These are phyloP conservation scores for Drosophila lacteicornis DNA, from an alignment of 1,140 invertebrate genomes.

Conservation along the genomic window DNA sequence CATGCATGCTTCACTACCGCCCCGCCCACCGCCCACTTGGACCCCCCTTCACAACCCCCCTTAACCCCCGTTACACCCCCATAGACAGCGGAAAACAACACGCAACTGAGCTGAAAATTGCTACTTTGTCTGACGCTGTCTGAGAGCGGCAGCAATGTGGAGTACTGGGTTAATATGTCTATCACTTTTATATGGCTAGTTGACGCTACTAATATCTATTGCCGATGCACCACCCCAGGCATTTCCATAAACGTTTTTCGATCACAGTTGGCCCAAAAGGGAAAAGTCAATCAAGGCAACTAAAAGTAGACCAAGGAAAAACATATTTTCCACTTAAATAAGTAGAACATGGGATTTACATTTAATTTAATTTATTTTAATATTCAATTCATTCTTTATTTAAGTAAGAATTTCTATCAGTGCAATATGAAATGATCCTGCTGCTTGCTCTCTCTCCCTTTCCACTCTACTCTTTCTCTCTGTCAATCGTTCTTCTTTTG, in stretches of 20 bases:
- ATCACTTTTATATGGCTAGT: conserved; percentile 79
- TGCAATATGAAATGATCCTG: conserved; percentile 2
- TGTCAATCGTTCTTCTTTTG: not conserved
- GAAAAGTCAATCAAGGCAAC: not conserved
- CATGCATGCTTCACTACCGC: conserved; percentile 72
- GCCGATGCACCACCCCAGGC: not conserved
- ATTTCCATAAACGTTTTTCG: conserved; percentile 5
- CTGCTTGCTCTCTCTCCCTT: not conserved
- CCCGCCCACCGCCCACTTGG: conserved; percentile 11
- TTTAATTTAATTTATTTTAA: not conserved
- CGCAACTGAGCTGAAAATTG: conserved; percentile 80
- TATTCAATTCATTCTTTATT: not conserved
- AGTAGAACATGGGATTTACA: too few relatives aligned
- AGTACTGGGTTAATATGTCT: conserved; percentile 81
- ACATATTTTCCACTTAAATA: too few relatives aligned
- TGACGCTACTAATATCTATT: conserved; percentile 56
- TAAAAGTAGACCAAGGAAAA: not conserved
- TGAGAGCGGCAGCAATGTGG: conserved; percentile 59
- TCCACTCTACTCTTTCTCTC: not conserved
- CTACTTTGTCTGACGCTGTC: conserved; percentile 64
- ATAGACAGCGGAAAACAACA: conserved; percentile 32
- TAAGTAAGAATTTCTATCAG: not conserved
- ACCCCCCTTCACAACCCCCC: not conserved
- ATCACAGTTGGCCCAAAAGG: not conserved
- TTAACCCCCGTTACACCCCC: conserved; percentile 1